Percentiles rank a stretch among this genome's conserved stretches.
Evolutionary conservation across 2,888 invertebrate species (phyloP).

Genomic region (Acanthosoma haemorrhoidale): DNA sequence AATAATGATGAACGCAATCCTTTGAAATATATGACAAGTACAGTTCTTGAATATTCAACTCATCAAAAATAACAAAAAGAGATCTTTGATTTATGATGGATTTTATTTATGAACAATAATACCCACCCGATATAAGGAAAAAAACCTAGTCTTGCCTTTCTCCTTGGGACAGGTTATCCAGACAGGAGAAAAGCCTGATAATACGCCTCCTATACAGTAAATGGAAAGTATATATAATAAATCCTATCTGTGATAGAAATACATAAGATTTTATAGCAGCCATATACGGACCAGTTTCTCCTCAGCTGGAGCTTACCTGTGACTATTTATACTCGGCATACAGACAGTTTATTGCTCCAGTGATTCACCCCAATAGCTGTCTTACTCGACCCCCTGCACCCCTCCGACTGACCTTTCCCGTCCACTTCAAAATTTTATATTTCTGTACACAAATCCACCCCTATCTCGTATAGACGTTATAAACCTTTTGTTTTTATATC

Average conservation of each 20-base stretch:
- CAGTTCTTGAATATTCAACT: no score
- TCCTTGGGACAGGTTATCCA: background rate
- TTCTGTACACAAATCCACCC: background rate
- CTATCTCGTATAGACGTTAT: background rate
- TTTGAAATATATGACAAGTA: no score
- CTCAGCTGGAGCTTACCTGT: background rate
- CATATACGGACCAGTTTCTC: background rate
- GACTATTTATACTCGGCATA: conserved; percentile 15
- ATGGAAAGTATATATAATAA: background rate
- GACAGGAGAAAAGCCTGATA: background rate
- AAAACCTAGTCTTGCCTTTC: background rate
- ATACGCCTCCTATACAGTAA: background rate
- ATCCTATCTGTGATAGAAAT: conserved; percentile 7
- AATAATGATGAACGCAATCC: no score
- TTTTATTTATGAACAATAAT: no score
- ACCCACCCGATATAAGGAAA: no score
- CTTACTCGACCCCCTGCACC: background rate
- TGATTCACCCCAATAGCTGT: conserved; percentile 4
- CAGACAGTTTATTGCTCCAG: conserved; percentile 11
- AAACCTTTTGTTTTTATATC: no score
- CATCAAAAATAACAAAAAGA: no score
- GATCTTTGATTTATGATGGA: no score
- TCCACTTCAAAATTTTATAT: background rate
- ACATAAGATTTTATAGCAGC: conserved; percentile 24
- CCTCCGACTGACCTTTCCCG: background rate